These are phyloP conservation scores for Zaprionus ornatus DNA, from an alignment of 1,140 invertebrate species.

Conservation along the genomic window DNA sequence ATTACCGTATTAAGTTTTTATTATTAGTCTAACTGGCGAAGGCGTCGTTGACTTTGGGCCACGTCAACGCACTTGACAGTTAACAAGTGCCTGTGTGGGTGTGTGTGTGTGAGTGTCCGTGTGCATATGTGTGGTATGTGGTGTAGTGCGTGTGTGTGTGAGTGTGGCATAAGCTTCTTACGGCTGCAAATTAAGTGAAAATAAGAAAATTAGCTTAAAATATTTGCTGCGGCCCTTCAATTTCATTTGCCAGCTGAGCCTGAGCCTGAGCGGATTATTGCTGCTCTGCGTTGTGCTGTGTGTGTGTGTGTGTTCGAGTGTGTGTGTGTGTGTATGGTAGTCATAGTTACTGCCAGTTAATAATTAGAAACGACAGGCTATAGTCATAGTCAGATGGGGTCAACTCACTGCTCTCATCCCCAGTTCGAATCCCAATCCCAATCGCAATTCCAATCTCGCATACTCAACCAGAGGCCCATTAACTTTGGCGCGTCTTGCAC, in stretches of 20 bases:
- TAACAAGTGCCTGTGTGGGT: slow-evolving; percentile 33
- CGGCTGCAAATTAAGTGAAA: slow-evolving; percentile 77
- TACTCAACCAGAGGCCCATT: slow-evolving; percentile 43
- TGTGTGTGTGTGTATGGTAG: slow-evolving; percentile 6
- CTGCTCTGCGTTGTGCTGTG: slow-evolving; percentile 15
- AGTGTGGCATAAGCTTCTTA: slow-evolving; percentile 35
- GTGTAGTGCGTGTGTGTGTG: slow-evolving; percentile 17
- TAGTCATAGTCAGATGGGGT: background rate
- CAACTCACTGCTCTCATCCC: slow-evolving; percentile 1
- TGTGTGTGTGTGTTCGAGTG: slow-evolving; percentile 7
- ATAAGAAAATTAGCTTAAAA: slow-evolving; percentile 81
- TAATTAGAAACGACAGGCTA: slow-evolving; percentile 63
- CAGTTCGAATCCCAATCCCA: background rate
- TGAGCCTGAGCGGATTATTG: slow-evolving; percentile 30
- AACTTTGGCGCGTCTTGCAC: slow-evolving; percentile 15
- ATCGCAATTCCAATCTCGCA: slow-evolving; percentile 16
- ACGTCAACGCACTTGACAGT: slow-evolving; percentile 41
- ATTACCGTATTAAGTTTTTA: slow-evolving; percentile 82
- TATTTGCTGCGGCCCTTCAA: slow-evolving; percentile 69
- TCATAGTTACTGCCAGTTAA: slow-evolving; percentile 39
- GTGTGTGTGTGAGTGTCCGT: slow-evolving; percentile 11
- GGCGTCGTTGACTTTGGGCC: slow-evolving; percentile 66
- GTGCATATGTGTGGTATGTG: slow-evolving; percentile 13
- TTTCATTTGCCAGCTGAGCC: slow-evolving; percentile 61
- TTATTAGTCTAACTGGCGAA: slow-evolving; percentile 79